Conservation (phyloP, 2,113 vertebrate genomes). For the Natator depressus region DNA sequence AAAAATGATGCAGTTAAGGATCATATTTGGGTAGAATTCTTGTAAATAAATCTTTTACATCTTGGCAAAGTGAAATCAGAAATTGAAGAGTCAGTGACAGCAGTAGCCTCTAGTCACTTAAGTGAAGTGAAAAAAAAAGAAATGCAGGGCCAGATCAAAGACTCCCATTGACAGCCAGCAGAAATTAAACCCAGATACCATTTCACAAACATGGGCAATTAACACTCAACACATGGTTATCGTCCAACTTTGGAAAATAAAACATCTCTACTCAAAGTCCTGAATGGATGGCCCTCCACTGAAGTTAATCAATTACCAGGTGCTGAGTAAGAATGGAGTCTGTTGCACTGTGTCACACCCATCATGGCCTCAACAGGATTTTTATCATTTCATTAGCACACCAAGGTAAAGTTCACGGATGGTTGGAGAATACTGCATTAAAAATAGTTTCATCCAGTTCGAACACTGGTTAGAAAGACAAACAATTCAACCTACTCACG, state of each 20-base stretch:
- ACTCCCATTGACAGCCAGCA: conserved; percentile 78
- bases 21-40: conserved; percentile 56
- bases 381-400: neutral
- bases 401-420: neutral
- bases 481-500: neutral
- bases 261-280: conserved; percentile 64
- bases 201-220: conserved; percentile 74
- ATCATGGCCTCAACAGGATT: neutral
- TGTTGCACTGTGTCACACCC: neutral
- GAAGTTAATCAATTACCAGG: conserved; percentile 42
- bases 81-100: conserved; percentile 72
- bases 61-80: conserved; percentile 69
- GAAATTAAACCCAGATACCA: conserved; percentile 83
- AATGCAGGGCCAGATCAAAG: conserved; percentile 81
- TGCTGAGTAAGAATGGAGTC: conserved; percentile 10
- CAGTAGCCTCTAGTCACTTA: conserved; percentile 83
- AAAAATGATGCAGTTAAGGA: conserved; percentile 12
- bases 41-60: conserved; percentile 78
- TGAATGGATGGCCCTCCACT: conserved; percentile 64
- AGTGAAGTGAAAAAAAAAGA: conserved; percentile 78
- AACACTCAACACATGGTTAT: conserved; percentile 79
- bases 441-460: neutral
- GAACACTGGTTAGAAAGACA: neutral
- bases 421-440: neutral
- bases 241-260: conserved; percentile 76